Evolutionary conservation across 2,113 vertebrate species (phyloP).

Genomic region (Stigmatopora argus): DNA sequence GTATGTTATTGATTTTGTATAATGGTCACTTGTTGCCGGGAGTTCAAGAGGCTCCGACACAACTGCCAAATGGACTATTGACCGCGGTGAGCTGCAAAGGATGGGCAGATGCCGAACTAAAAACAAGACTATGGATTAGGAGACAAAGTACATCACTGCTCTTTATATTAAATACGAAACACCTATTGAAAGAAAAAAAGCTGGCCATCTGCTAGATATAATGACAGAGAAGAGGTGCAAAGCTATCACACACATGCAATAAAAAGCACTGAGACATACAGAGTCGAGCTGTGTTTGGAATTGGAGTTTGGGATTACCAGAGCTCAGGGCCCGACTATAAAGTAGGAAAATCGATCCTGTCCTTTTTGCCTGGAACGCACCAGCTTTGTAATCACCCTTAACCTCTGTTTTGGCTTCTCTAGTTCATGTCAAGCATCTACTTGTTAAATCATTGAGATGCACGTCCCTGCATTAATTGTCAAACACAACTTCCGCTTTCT

Average conservation of each 20-base stretch:
- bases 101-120: neutral
- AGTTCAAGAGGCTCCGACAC: neutral
- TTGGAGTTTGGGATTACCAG: conserved; percentile 49
- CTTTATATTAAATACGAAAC: neutral
- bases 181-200: neutral
- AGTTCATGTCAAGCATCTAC: conserved; percentile 12
- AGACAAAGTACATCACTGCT: neutral
- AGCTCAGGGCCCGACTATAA: conserved; percentile 54
- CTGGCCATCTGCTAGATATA: neutral
- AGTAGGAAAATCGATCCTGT: conserved; percentile 55
- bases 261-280: conserved; percentile 49
- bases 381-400: conserved; percentile 20
- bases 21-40: neutral
- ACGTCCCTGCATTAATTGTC: conserved; percentile 22
- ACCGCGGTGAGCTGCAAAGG: neutral
- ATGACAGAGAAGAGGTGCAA: conserved; percentile 25
- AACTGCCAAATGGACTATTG: neutral
- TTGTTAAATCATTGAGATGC: conserved; percentile 24
- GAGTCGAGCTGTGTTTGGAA: conserved; percentile 52
- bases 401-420: conserved; percentile 23
- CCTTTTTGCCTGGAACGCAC: conserved; percentile 28
- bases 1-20: conserved; percentile 2
- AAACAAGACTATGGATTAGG: neutral
- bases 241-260: conserved; percentile 57
- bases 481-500: conserved; percentile 4